Base-by-base conservation (phyloP, 2,888 invertebrate species). In the Ormia ochracea region DNA sequence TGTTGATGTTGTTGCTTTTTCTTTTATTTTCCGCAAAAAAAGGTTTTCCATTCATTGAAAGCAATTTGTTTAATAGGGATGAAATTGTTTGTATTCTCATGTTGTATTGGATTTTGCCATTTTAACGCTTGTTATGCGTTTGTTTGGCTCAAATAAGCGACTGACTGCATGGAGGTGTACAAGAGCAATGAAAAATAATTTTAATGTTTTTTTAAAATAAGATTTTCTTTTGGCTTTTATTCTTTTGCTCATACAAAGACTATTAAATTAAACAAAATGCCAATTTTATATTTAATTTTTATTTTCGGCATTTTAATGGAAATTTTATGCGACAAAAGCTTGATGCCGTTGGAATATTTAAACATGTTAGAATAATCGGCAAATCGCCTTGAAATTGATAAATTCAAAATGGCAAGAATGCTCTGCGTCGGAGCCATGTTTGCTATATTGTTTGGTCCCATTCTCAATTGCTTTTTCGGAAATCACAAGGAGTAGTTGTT, bases 1-100 rank as follows among this genome's bases (percentile, higher is more conserved):
- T 63, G 61, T 73, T 66, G 31, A 59, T 63, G 61, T 73, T 61
- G 36, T 5, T 14, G 31, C 10, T 50, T 54, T 72, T 65, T 56
- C 56, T 65, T 74, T 66, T 58, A 50, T 74, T 73, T 73, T 65
- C 36, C 56, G 41, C 50, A 58, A 41, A 69, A n/a, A 65, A 50
- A 56, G 56, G 21, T 41, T 31, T 58, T 78, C 66, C 70, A 48
- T 43, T 45, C 36, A 36, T 73, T 61, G 50, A 68, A 76, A 76
- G 76, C 80, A 80, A 80, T 80, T 80, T 68, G 72, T 61, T 80
- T 76, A 80, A 80, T 80, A 76, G 80, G 76, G 76, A 80, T 80
- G 76, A 80, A 80, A 80, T 80, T 76, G 76, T 76, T 66, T 66
- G 65, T 58, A 38, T 58, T 56, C 36, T 19, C 56, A 56, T 36